Conservation (phyloP, 2,888 invertebrate genomes). For the Chaetogeoica ovagalla region DNA sequence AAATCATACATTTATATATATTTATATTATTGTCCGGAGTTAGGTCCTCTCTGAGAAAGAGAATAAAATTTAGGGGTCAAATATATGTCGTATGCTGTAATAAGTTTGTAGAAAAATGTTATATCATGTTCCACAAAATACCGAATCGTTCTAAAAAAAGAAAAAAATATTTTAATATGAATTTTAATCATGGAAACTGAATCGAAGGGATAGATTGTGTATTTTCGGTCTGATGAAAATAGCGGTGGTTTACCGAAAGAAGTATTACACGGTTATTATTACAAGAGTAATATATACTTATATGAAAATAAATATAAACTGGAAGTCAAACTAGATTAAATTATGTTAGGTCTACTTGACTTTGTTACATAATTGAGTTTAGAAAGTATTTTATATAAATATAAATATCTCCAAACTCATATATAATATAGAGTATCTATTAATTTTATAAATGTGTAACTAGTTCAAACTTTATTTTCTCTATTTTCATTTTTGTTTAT, state of each 20-base stretch:
- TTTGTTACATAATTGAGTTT: conserved; percentile 20
- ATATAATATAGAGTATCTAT: no score
- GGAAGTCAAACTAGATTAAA: conserved; percentile 6
- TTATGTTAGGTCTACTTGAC: conserved; percentile 17
- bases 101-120: not conserved
- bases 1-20: conserved; percentile 7
- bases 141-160: not conserved
- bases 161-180: conserved; percentile 15
- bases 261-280: not conserved
- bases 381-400: no score
- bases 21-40: not conserved
- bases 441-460: no score
- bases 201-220: conserved; percentile 14
- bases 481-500: no score
- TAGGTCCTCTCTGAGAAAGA: conserved; percentile 3
- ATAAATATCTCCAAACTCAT: no score
- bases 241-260: not conserved
- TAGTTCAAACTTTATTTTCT: no score
- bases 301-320: not conserved
- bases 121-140: conserved; percentile 10
- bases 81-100: not conserved
- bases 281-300: not conserved
- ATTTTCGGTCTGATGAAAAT: conserved; percentile 4
- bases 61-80: conserved; percentile 4
- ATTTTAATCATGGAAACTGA: conserved; percentile 30